Evolutionary conservation across 2,888 invertebrate genomes (phyloP).

Genomic region (Spialia ferax): DNA sequence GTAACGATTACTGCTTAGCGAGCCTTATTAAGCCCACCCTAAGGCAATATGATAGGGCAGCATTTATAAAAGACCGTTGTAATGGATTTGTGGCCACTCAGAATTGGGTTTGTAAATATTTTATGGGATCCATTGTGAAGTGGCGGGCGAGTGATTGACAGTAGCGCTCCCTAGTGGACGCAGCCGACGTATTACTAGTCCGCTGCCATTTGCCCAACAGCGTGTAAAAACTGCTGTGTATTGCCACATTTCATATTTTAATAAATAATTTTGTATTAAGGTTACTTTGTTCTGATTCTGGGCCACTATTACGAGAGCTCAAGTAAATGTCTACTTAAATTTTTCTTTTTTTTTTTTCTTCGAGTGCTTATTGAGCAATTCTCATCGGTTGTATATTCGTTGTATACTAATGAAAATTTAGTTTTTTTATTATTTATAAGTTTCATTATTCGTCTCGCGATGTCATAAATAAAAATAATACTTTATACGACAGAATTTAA

Average conservation of each 20-base stretch:
- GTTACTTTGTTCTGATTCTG: neutral
- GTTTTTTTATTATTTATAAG: too few relatives aligned
- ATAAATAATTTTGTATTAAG: too few relatives aligned
- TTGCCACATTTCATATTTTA: conserved; percentile 13
- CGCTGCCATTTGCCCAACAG: conserved; percentile 30
- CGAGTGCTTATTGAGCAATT: too few relatives aligned
- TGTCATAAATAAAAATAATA: too few relatives aligned
- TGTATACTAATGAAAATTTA: too few relatives aligned
- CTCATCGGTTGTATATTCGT: too few relatives aligned
- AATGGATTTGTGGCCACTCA: conserved; percentile 78
- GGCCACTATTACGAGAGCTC: neutral
- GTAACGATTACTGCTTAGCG: conserved; percentile 69
- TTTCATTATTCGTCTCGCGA: too few relatives aligned
- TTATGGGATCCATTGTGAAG: conserved; percentile 74
- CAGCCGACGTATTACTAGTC: conserved; percentile 41
- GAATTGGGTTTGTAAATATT: conserved; percentile 83
- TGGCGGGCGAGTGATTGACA: conserved; percentile 77
- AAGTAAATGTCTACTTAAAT: conserved; percentile 10
- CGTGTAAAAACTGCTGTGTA: conserved; percentile 32
- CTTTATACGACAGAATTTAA: too few relatives aligned
- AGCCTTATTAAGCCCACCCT: conserved; percentile 67
- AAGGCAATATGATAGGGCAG: conserved; percentile 54
- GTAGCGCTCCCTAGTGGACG: conserved; percentile 62
- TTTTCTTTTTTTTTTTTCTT: too few relatives aligned
- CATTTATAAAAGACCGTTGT: conserved; percentile 68